Evolutionary conservation across 2,888 invertebrate species (phyloP).

Genomic region (Stenurella melanura): DNA sequence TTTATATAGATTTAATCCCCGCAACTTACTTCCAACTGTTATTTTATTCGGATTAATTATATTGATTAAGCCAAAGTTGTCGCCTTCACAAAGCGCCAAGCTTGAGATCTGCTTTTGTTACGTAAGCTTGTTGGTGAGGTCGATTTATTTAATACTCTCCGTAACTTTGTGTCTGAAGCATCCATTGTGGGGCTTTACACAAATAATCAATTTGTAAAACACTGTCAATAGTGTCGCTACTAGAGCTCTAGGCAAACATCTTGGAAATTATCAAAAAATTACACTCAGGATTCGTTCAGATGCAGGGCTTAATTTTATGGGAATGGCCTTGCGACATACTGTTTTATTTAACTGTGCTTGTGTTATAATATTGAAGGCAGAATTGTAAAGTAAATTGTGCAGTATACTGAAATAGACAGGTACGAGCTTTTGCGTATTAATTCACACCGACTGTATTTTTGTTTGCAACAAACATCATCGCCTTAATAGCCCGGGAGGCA

Average conservation of each 20-base stretch:
- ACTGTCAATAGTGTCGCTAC: slow-evolving; percentile 8
- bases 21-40: slow-evolving; percentile 25
- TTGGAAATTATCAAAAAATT: not conserved
- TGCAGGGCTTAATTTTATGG: not conserved
- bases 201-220: slow-evolving; percentile 26
- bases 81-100: slow-evolving; percentile 23
- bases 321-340: not conserved
- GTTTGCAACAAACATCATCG: too few relatives aligned
- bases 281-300: not conserved
- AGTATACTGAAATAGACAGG: too few relatives aligned
- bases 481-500: too few relatives aligned
- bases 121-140: slow-evolving; percentile 28
- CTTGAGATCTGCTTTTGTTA: slow-evolving; percentile 35
- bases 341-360: too few relatives aligned
- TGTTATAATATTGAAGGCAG: too few relatives aligned
- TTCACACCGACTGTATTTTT: too few relatives aligned
- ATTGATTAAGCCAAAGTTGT: slow-evolving; percentile 28
- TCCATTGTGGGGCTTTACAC: slow-evolving; percentile 16
- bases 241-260: not conserved
- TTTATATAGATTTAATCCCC: slow-evolving; percentile 23
- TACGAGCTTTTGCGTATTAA: too few relatives aligned
- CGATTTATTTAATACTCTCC: slow-evolving; percentile 26
- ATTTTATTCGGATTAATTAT: slow-evolving; percentile 33
- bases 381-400: too few relatives aligned
- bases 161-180: slow-evolving; percentile 24